Base-by-base conservation (phyloP, 1,140 invertebrate species). In the Tetramorium parvispinum region DNA sequence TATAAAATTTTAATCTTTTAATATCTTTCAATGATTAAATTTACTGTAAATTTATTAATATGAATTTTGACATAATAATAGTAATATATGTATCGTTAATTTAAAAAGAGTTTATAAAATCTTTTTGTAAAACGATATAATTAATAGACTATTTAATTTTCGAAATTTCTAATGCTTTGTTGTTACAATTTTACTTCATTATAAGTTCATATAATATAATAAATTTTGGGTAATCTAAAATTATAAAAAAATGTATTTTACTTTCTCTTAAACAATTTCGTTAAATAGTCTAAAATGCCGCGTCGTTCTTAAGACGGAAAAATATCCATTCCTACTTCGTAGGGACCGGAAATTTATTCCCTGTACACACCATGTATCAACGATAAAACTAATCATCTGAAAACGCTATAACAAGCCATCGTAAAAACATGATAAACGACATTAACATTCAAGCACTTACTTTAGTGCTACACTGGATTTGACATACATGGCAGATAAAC, bases 361-460 rank as follows among this genome's bases (percentile, higher is more conserved):
- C 21, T 24, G 18, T 61, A 40, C 57, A 43, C 11, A 43, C 6
- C 37, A 21, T 51, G 55, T 66, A 32, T 63, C n/a, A 40, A 16
- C 27, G 71, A 77, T 77, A 85, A 88, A 79, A 37, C 32, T 68
- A 87, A 87, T 88, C 71, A 81, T 71, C 37, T 27, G 13, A 85
- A 85, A 88, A 61, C 24, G 51, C 63, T 55, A n/a, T 76, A 85
- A 63, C 53, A 46, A 27, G n/a, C 21, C n/a, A 51, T 7, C 18
- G 16, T 87, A 87, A 78, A 86, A 78, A 63, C 43, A 7, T 55
- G 46, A 76, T 27, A 40, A 85, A 78, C 37, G 71, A 37, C 66
- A 85, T 85, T 85, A 85, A 87, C 32, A 53, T 71, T 73, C 37
- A 53, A 87, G 79, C 46, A 21, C 37, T 55, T 68, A 68, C 40